A percentile compares a stretch with the other conserved stretches of the same genome.
phyloP scores from a whole-genome alignment of 2,797 vertebrate genomes.

The Clarias pachynema region DNA sequence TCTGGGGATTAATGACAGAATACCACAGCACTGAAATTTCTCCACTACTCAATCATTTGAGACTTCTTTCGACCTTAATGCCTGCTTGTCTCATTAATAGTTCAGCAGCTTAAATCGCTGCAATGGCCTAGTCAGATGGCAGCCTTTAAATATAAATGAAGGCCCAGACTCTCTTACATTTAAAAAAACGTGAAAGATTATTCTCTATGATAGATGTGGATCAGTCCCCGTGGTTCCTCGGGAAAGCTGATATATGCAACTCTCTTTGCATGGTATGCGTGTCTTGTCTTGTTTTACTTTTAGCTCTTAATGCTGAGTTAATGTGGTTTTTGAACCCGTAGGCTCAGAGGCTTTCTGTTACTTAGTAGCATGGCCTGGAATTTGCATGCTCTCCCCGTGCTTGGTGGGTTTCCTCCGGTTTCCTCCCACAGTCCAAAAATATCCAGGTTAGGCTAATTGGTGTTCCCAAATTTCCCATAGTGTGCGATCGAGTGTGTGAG shows the following conservation, averaged over 20 bases:
- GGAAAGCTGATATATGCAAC: conserved; percentile 52
- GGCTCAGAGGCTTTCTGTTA: conserved; percentile 35
- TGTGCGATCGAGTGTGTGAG: too few relatives aligned
- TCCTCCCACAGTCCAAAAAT: too few relatives aligned
- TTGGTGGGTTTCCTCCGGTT: too few relatives aligned
- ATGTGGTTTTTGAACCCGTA: conserved; percentile 69
- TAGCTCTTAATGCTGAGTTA: conserved; percentile 54
- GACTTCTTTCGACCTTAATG: conserved; percentile 62
- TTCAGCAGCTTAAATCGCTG: conserved; percentile 64
- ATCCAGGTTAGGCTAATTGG: too few relatives aligned
- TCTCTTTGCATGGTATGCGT: conserved; percentile 38
- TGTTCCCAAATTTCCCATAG: too few relatives aligned
- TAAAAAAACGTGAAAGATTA: conserved; percentile 45
- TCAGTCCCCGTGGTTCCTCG: conserved; percentile 25
- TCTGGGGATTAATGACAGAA: conserved; percentile 72
- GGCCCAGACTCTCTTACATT: conserved; percentile 56
- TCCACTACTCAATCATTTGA: conserved; percentile 65
- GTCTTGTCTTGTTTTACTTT: conserved; percentile 60
- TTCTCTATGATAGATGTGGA: conserved; percentile 57
- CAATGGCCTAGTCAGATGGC: conserved; percentile 67
- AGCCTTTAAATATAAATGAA: conserved; percentile 67
- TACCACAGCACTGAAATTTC: conserved; percentile 69
- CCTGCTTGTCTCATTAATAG: conserved; percentile 64
- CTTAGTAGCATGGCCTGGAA: too few relatives aligned
- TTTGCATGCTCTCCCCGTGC: too few relatives aligned